Evolutionary conservation across 2,888 invertebrate species (phyloP), one percentile per base, ranked within the genome.

Genomic region (Plusia festucae): DNA sequence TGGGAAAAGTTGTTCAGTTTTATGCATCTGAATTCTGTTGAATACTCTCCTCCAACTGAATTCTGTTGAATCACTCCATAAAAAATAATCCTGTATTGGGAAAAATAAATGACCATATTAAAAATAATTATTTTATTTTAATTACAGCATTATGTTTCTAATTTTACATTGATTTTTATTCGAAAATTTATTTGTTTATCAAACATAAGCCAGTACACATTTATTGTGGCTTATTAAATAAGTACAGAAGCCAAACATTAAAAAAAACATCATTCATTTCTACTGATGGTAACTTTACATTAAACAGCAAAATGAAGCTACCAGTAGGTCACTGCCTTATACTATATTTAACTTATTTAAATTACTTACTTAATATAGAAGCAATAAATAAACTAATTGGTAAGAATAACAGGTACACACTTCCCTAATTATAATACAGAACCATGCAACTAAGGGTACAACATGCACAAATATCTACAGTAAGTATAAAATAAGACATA

Each of bases 331-430:
- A 65, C 59, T 53, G 34, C 27, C 6, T 65, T 66, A 57, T 8
- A 55, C 5, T 61, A 49, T 55, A 44, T 68, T 66, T 66, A 66
- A 16, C 44, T 68, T 53, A 67, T 62, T 61, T 64, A 65, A 34
- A 63, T 63, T 60, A 65, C 62, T 73, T 74, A 68, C 57, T 51
- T 13, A 53, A 63, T 60, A 16, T 22, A 53, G 18, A 49, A 59
- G 64, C 65, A 81, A 81, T 83, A 82, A 83, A 81, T 83, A 79
- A 76, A 55, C 67, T 81, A 80, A 66, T 76, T 67, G 75, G 73
- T 80, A 83, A 81, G 73, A 75, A 79, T 75, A 68, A 84, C 85
- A 85, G 85, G 84, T 81, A 84, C 79, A 76, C 65, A 69, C 65
- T 68, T 67, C 60, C 64, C 57, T 68, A 64, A 64, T 68, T 59